Conservation (phyloP, 2,888 invertebrate species). For the Gibbula magus region DNA sequence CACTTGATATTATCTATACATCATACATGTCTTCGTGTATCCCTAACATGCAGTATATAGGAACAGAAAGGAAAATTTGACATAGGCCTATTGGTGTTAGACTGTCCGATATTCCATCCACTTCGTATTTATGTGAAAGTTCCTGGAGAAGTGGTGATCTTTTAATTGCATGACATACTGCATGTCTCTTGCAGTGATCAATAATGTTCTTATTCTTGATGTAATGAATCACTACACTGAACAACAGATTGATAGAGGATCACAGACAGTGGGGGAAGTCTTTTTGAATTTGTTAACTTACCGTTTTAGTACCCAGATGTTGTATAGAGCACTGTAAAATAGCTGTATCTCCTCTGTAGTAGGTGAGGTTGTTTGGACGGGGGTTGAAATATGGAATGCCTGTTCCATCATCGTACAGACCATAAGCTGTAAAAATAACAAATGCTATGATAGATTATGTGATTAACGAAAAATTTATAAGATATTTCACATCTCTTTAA, state of each 20-base stretch:
- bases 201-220: background rate
- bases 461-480: no score
- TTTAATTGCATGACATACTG: background rate
- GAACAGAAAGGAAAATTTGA: no score
- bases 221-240: background rate
- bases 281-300: constrained; percentile 30
- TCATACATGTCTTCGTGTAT: no score
- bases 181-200: background rate
- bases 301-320: constrained; percentile 57
- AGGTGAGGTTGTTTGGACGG: constrained; percentile 48
- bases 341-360: constrained; percentile 46
- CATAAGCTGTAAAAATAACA: constrained; percentile 16
- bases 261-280: background rate
- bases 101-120: background rate
- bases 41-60: no score
- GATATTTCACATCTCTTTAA: no score
- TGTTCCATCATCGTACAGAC: constrained; percentile 11
- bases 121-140: background rate
- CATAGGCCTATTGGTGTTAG: no score
- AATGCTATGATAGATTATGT: background rate
- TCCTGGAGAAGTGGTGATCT: background rate
- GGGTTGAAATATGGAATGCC: constrained; percentile 44
- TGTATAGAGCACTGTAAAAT: constrained; percentile 53
- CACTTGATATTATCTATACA: no score
- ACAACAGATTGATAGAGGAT: background rate